These are phyloP conservation scores for Pluvianellus socialis DNA, from an alignment of 2,113 vertebrate genomes.

Conservation along the genomic window DNA sequence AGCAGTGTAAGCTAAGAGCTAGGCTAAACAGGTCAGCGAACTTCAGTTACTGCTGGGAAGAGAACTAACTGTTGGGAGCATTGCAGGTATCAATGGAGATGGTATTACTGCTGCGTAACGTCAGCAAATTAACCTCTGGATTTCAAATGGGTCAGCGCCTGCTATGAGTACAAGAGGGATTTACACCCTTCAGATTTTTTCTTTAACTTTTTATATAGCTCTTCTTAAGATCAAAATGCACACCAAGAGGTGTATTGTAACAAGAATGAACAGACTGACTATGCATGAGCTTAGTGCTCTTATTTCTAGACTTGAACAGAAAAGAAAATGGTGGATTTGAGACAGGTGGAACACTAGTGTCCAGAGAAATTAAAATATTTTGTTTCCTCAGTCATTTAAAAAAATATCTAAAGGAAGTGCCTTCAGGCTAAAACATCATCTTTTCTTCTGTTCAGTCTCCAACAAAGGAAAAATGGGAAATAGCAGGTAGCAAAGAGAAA, in stretches of 20 bases:
- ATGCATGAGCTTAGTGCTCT: neutral
- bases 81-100: neutral
- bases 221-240: neutral
- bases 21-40: neutral
- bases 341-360: neutral
- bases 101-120: neutral
- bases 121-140: neutral
- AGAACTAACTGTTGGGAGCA: neutral
- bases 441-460: neutral
- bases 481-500: neutral
- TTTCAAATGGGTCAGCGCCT: neutral
- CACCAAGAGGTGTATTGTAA: neutral
- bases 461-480: neutral
- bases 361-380: conserved; percentile 33
- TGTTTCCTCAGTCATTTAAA: neutral
- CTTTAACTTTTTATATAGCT: neutral
- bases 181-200: neutral
- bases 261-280: neutral
- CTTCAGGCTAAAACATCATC: neutral
- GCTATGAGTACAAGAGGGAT: neutral
- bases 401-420: neutral
- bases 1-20: neutral
- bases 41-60: neutral
- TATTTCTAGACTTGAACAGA: neutral
- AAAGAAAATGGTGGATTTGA: neutral